Evolutionary conservation across 2,888 invertebrate species (phyloP).

Genomic region (Meloe dianella): DNA sequence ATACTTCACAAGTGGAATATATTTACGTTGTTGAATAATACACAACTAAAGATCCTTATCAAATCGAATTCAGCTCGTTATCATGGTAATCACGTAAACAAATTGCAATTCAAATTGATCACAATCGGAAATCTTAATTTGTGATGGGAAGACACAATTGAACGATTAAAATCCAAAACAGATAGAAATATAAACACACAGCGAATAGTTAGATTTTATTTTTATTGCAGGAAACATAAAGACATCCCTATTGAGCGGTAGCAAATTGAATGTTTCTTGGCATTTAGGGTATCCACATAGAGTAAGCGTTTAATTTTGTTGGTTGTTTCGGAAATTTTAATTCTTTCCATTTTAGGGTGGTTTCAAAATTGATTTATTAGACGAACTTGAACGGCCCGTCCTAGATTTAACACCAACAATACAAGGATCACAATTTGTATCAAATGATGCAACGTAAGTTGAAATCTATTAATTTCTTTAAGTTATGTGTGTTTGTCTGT

Average conservation of each 20-base stretch:
- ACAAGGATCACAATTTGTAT: slow-evolving; percentile 79
- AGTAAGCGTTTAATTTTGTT: slow-evolving; percentile 64
- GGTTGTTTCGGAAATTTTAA: neutral
- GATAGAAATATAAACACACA: neutral
- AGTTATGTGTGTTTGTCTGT: neutral
- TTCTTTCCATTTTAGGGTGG: slow-evolving; percentile 74
- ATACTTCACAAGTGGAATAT: too few species aligned
- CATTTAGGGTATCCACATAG: slow-evolving; percentile 92
- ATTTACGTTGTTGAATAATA: neutral
- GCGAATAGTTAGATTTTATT: slow-evolving; percentile 24
- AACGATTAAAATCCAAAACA: neutral
- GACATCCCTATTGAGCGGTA: slow-evolving; percentile 82
- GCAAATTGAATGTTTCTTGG: slow-evolving; percentile 89
- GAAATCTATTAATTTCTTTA: slow-evolving; percentile 36
- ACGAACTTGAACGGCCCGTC: slow-evolving; percentile 82
- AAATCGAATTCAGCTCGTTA: neutral
- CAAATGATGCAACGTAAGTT: slow-evolving; percentile 86
- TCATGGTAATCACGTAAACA: slow-evolving; percentile 3
- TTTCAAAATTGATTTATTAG: slow-evolving; percentile 85
- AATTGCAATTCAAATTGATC: slow-evolving; percentile 13
- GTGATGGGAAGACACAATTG: slow-evolving; percentile 2
- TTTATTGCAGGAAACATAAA: slow-evolving; percentile 73
- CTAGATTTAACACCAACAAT: slow-evolving; percentile 84
- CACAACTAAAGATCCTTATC: neutral
- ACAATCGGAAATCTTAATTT: slow-evolving; percentile 12